These are phyloP conservation scores for Chymomyza procnemis DNA, from an alignment of 2,888 invertebrate genomes.

Conservation along the genomic window DNA sequence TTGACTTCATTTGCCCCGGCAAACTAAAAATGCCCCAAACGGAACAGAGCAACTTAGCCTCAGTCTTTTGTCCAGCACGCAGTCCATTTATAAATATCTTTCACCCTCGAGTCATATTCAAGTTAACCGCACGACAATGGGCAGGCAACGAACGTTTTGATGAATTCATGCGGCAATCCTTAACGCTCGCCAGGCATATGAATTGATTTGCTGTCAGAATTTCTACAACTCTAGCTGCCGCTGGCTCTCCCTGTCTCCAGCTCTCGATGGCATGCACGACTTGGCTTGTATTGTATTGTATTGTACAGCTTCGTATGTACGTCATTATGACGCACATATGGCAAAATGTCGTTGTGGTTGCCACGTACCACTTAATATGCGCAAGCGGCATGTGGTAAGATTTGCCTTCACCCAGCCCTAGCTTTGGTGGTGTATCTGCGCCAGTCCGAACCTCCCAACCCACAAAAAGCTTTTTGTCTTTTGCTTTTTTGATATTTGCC, in stretches of 20 bases:
- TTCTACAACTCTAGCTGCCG: slow-evolving; percentile 35
- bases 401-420: slow-evolving; percentile 52
- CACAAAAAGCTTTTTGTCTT: neutral
- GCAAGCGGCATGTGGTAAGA: slow-evolving; percentile 64
- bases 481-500: slow-evolving; percentile 41
- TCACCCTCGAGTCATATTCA: slow-evolving; percentile 24
- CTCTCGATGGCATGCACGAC: slow-evolving; percentile 56
- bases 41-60: slow-evolving; percentile 45
- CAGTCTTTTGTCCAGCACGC: slow-evolving; percentile 7
- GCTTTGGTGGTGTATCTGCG: neutral
- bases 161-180: slow-evolving; percentile 14
- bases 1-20: slow-evolving; percentile 64
- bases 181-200: slow-evolving; percentile 46
- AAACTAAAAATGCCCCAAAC: slow-evolving; percentile 38
- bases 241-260: neutral
- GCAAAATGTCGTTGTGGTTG: slow-evolving; percentile 39
- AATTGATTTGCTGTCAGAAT: slow-evolving; percentile 61
- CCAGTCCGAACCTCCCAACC: slow-evolving; percentile 11
- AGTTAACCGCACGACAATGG: slow-evolving; percentile 10
- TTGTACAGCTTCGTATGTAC: slow-evolving; percentile 28
- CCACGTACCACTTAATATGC: slow-evolving; percentile 68
- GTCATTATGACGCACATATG: slow-evolving; percentile 70
- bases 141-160: slow-evolving; percentile 19
- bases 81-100: slow-evolving; percentile 31
- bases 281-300: slow-evolving; percentile 36